These are phyloP conservation scores for Ambastaia sidthimunki DNA, from an alignment of 2,797 vertebrate genomes.

Conservation along the genomic window DNA sequence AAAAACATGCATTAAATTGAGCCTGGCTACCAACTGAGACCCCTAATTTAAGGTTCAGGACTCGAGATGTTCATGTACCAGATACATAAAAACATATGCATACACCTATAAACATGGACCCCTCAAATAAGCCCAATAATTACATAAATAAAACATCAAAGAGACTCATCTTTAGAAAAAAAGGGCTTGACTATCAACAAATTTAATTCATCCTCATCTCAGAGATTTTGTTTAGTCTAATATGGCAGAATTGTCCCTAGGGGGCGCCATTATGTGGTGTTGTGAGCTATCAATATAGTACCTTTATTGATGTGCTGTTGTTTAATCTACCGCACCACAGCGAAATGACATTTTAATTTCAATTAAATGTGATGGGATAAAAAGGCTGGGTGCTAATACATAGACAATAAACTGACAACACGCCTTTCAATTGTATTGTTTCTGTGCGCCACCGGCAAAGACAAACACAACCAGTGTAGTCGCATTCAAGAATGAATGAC, in stretches of 20 bases:
- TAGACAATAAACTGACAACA: background rate
- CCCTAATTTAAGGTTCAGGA: slow-evolving; percentile 25
- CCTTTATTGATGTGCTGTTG: background rate
- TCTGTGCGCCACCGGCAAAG: background rate
- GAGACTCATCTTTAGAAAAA: slow-evolving; percentile 21
- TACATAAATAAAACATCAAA: background rate
- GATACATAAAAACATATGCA: background rate
- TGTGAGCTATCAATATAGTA: background rate
- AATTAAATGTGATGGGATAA: background rate
- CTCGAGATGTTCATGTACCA: slow-evolving; percentile 25
- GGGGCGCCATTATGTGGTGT: slow-evolving; percentile 36
- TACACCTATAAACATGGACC: background rate
- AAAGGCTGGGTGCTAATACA: background rate
- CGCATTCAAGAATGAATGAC: too few species aligned
- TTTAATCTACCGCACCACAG: background rate
- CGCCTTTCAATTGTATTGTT: background rate
- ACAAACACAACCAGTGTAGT: background rate
- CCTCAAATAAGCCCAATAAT: background rate
- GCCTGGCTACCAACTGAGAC: slow-evolving; percentile 41
- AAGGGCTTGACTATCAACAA: background rate
- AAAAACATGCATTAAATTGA: slow-evolving; percentile 22
- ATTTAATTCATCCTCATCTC: background rate
- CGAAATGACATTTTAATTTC: background rate
- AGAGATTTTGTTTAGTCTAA: background rate
- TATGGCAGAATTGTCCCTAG: slow-evolving; percentile 46